Conservation (phyloP, 2,113 vertebrate species). For the Chrysemys picta region DNA sequence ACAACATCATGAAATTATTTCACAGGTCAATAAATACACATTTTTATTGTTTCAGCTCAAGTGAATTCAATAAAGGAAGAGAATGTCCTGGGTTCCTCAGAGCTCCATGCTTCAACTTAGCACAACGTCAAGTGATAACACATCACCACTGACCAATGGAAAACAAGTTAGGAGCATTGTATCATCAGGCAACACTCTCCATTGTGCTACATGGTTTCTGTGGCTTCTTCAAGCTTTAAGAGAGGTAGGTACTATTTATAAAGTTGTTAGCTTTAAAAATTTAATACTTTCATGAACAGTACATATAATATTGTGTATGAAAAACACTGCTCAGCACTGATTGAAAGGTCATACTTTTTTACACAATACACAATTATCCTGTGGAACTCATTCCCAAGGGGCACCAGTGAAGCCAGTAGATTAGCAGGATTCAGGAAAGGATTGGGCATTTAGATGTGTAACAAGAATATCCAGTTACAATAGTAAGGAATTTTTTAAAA, state of each 20-base stretch:
- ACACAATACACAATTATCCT: background rate
- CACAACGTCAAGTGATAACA: background rate
- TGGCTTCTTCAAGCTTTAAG: slow-evolving; percentile 16
- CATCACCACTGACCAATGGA: background rate
- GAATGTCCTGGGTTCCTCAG: background rate
- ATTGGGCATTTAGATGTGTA: background rate
- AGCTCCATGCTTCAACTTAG: background rate
- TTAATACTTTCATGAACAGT: slow-evolving; percentile 10
- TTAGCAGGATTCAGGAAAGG: background rate
- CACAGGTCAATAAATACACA: slow-evolving; percentile 3
- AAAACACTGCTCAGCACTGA: background rate
- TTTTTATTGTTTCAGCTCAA: slow-evolving; percentile 19
- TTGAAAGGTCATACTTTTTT: background rate
- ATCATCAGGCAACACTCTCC: slow-evolving; percentile 1
- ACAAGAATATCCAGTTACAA: slow-evolving; percentile 4
- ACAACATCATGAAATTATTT: slow-evolving; percentile 15
- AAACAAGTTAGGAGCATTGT: slow-evolving; percentile 14
- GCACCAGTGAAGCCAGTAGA: background rate
- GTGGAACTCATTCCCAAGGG: background rate
- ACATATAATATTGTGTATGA: background rate
- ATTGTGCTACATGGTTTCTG: slow-evolving; percentile 9
- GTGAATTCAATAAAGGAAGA: slow-evolving; percentile 2
- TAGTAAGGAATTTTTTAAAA: background rate
- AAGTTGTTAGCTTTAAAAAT: slow-evolving; percentile 9
- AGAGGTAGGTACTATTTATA: slow-evolving; percentile 16